A percentile compares a stretch with the other conserved stretches of the same genome.
These are phyloP conservation scores for Arge pagana DNA, from an alignment of 2,888 invertebrate species.

Conservation along the genomic window DNA sequence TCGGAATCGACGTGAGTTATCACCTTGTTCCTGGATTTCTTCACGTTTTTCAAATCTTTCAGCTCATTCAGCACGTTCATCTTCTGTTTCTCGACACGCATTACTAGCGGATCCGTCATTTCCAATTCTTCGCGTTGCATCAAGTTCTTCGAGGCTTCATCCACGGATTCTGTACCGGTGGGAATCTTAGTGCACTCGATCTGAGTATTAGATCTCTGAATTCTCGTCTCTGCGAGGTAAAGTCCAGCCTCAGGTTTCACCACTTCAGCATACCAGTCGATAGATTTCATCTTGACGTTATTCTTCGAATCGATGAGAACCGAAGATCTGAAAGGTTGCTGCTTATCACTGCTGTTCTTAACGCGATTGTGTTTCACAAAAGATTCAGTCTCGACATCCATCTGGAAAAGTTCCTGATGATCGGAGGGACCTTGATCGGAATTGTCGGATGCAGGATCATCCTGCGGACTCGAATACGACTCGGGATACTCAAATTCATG, in stretches of 20 bases:
- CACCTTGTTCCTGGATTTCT: no score
- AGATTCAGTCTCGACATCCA: slow-evolving; percentile 63
- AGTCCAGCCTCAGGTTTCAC: slow-evolving; percentile 35
- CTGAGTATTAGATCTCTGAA: slow-evolving; percentile 49
- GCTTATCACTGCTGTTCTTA: slow-evolving; percentile 45
- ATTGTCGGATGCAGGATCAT: slow-evolving; percentile 47
- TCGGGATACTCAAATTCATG: slow-evolving; percentile 56
- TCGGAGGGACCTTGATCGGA: slow-evolving; percentile 58
- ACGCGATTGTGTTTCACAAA: slow-evolving; percentile 52
- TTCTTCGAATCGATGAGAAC: slow-evolving; percentile 47
- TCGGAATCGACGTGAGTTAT: slow-evolving; percentile 56
- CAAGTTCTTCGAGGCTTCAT: slow-evolving; percentile 28
- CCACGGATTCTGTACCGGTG: slow-evolving; percentile 43
- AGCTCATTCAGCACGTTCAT: slow-evolving; percentile 52
- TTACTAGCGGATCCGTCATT: slow-evolving; percentile 46
- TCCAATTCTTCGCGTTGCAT: slow-evolving; percentile 45
- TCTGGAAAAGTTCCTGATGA: slow-evolving; percentile 76
- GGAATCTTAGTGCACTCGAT: slow-evolving; percentile 50
- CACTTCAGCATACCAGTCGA: slow-evolving; percentile 48
- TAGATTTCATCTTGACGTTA: slow-evolving; percentile 40
- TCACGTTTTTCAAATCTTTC: slow-evolving; percentile 49
- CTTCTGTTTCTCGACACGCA: slow-evolving; percentile 51
- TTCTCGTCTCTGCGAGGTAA: slow-evolving; percentile 48
- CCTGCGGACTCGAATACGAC: slow-evolving; percentile 52
- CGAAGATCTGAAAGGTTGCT: slow-evolving; percentile 47